Base-by-base conservation (phyloP, 2,888 invertebrate genomes). In the Incurvaria masculella region DNA sequence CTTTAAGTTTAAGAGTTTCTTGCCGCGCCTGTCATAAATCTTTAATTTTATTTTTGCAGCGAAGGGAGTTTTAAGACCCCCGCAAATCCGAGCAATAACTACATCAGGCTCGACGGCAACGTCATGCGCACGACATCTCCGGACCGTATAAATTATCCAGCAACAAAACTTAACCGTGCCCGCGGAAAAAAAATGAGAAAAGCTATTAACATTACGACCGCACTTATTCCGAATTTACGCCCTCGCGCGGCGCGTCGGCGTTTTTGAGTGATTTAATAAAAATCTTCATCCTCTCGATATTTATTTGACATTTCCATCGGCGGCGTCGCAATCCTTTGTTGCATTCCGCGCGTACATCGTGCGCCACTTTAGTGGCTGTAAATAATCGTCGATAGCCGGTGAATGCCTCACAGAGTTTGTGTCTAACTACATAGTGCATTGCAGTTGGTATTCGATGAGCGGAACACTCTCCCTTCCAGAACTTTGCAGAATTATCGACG, bases 131-230 rank as follows among this genome's bases (percentile, higher is more conserved):
- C 62, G 60, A 62, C 57, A 61, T 60, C 61, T 56, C 52, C 53
- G 53, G 49, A 61, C 56, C 57, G 57, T 66, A 68, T 64, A 65
- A 65, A 65, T 60, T 60, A 56, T 56, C 54, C 51, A 49, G 60
- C 57, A 63, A 64, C 63, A 67, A 65, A 66, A 61, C 59, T 61
- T 59, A 58, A 59, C 56, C 53, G 62, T 59, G 61, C 65, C 69
- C 68, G 66, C 68, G 66, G 70, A 66, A 72, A 56, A 70, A 68
- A 62, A 68, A 66, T 66, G 68, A 69, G 67, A 62, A 68, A 66
- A 66, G 68, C 63, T 68, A 67, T 71, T 68, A 69, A 68, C 66
- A 61, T 61, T 52, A 59, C 53, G 55, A 50, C 16, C 42, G 52
- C 59, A 55, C 61, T 62, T 63, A 65, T 66, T 62, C 64, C 61